A percentile compares a stretch with the other conserved stretches of the same genome.
These are phyloP conservation scores for Aphis craccivora DNA, from an alignment of 1,140 invertebrate species.

Conservation along the genomic window DNA sequence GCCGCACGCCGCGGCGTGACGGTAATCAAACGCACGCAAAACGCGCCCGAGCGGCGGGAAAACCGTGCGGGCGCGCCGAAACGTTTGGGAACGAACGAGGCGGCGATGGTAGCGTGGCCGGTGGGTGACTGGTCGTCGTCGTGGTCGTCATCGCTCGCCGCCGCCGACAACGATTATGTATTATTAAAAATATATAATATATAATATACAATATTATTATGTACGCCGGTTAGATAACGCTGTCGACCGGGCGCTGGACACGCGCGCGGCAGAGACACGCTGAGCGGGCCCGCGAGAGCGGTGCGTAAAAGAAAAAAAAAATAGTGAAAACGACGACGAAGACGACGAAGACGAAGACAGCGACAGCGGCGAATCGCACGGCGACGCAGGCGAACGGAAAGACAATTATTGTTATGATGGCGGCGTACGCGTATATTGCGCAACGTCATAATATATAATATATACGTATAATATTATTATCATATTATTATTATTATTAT, in stretches of 20 bases:
- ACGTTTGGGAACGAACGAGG: neutral
- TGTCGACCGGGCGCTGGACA: neutral
- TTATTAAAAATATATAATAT: neutral
- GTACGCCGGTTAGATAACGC: neutral
- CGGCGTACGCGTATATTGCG: neutral
- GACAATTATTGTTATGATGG: slow-evolving; percentile 44
- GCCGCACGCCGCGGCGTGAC: slow-evolving; percentile 28
- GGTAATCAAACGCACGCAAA: neutral
- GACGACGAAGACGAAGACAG: too few species aligned
- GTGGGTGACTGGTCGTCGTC: neutral
- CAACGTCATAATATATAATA: neutral
- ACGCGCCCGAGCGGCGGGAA: neutral
- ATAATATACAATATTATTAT: too few species aligned
- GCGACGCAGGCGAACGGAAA: slow-evolving; percentile 12
- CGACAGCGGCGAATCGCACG: neutral
- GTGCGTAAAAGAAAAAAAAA: neutral
- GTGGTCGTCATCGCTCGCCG: neutral
- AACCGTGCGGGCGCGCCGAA: neutral
- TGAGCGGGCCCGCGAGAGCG: neutral
- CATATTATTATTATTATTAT: neutral
- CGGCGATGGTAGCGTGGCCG: neutral
- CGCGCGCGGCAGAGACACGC: neutral
- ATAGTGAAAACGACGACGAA: neutral
- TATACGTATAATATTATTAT: neutral
- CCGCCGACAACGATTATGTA: neutral